Base-by-base conservation (phyloP, 1,140 invertebrate species). In the Aphelenchoides fujianensis region DNA sequence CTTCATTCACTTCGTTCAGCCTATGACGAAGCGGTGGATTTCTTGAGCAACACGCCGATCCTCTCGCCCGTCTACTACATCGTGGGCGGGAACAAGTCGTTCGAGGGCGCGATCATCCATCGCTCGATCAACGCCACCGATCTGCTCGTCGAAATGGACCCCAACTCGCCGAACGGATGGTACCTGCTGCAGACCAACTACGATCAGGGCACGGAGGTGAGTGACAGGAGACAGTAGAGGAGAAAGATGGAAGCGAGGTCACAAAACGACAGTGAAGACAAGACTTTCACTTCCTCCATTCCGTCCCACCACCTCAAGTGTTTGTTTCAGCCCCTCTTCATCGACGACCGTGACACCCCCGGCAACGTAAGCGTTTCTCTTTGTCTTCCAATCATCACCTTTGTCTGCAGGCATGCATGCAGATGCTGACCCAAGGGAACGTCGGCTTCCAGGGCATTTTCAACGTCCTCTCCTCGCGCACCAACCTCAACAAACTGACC, bases 101-200 rank as follows among this genome's bases (percentile, higher is more conserved):
- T 59, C 34, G 74, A 79, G 34, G 77, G 76, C 5, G 32, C 28
- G 23, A 81, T 81, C 48, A 80, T 81, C 37, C 63, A 70, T 12
- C 52, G 79, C 31, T 68, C 70, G 9, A 37, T 79, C 2, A 73
- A 81, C 30, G 66, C 31, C 16, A 82, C 79, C 27, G 77, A 77
- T 41, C 36, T 74, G 19, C 37, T 71, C 12, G 69, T 68, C 59
- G 27, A 70, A 30, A 69, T 81, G 77, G 61, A 77, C 52, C 34
- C 63, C 30, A 41, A 41, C 35, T n/a, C 34, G 35, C 55, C 57
- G 16, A 67, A 74, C 34, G 73, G 74, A 1, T 89, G 88, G 88
- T 89, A 85, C 79, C 78, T 89, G 1, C 85, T 89, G 32, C 86
- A 89, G 78, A 89, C 89, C 0, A 89, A 89, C 76, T 89, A 89